Percentiles rank a stretch among this genome's conserved stretches.
phyloP scores from a whole-genome alignment of 2,113 vertebrate genomes.

The Montifringilla adamsi region DNA sequence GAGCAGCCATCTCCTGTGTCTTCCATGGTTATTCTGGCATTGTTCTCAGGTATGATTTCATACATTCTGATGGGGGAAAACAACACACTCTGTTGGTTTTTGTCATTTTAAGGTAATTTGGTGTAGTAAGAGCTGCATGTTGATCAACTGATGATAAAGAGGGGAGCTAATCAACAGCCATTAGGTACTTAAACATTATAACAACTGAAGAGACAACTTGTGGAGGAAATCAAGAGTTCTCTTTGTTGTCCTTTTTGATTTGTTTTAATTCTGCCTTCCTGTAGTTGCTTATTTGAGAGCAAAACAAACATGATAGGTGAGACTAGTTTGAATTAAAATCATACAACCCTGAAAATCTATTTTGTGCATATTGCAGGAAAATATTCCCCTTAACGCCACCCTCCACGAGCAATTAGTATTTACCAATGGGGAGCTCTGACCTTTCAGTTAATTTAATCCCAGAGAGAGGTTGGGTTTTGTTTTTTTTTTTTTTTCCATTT shows the following conservation, averaged over 20 bases:
- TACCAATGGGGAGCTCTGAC: background rate
- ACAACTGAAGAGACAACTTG: constrained; percentile 17
- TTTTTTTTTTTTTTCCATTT: background rate
- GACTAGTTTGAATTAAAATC: background rate
- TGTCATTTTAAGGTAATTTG: constrained; percentile 66
- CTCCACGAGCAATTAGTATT: background rate
- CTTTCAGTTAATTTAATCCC: background rate
- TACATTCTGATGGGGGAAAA: constrained; percentile 9
- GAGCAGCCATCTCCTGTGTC: background rate
- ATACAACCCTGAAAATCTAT: background rate
- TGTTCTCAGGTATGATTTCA: background rate
- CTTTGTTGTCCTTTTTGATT: background rate
- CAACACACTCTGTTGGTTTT: constrained; percentile 51
- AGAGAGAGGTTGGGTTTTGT: background rate
- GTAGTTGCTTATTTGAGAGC: background rate
- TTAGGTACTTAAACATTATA: constrained; percentile 29
- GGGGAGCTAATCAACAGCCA: constrained; percentile 38
- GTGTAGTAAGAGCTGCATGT: constrained; percentile 14
- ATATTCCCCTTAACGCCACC: background rate
- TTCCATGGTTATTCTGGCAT: background rate
- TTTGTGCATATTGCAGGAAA: background rate
- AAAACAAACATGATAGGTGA: background rate
- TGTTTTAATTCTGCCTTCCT: constrained; percentile 1
- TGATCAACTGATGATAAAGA: constrained; percentile 43
- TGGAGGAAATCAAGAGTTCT: background rate